Evolutionary conservation across 2,113 vertebrate species (phyloP), one percentile per base, ranked within the genome.

Genomic region (Aramus guarauna): DNA sequence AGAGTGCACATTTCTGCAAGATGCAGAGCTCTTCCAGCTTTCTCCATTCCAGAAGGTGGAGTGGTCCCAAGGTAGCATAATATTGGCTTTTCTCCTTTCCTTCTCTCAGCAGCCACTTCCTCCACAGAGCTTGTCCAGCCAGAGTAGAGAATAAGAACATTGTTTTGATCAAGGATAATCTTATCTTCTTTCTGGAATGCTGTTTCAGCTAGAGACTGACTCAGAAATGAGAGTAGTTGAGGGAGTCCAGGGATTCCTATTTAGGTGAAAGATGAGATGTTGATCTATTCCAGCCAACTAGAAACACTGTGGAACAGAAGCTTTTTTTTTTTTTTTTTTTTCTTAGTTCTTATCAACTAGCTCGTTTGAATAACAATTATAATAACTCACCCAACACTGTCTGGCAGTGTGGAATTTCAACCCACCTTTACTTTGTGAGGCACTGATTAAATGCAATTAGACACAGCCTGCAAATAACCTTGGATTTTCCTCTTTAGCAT

Each of bases 121-220:
- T 96, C 26, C 67, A 94, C 34, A 68, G 58, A 88, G 32, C 39
- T 93, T 83, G 81, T 83, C 48, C 45, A 90, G 94, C 58, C 93
- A 80, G 78, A 91, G n/a, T 8, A 72, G 78, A 96, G 78, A 96
- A 88, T 88, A 93, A 66, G 63, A 95, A 94, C 37, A 69, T 90
- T 93, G 75, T 96, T 96, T 94, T 96, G 92, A 94, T 87, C 93
- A 85, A 94, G 92, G 81, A 96, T 93, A 96, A 93, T 78, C 85
- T 96, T 96, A 94, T 94, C 93, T 80, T 93, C 75, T 90, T 92
- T 92, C 67, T 94, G 96, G 92, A 97, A 96, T 83, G 90, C 90
- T 96, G 72, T 74, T 95, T 96, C 88, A 96, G 85, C 92, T 94
- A 85, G 37, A 88, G 77, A 76, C 82, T 86, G 63, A 85, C n/a